phyloP scores from a whole-genome alignment of 2,113 vertebrate species.

The Catharus fuscescens region DNA sequence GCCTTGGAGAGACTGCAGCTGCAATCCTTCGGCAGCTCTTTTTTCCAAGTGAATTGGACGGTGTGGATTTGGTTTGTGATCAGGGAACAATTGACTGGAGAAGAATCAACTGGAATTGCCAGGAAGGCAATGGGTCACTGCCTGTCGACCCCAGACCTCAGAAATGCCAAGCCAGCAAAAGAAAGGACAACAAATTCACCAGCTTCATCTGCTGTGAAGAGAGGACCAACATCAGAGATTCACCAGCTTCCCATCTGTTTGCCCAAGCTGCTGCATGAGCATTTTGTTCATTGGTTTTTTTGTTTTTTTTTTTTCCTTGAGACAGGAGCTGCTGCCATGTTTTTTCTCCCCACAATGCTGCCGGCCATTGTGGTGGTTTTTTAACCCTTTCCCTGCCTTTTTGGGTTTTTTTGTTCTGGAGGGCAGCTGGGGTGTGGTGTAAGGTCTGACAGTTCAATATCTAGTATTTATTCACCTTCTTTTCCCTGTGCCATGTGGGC shows the following conservation, averaged over 20 bases:
- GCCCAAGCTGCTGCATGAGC: neutral
- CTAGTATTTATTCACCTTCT: neutral
- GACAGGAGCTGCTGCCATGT: neutral
- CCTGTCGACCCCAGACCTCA: neutral
- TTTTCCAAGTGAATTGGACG: neutral
- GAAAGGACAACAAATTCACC: neutral
- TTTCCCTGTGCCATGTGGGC: neutral
- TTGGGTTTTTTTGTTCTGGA: neutral
- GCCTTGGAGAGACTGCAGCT: neutral
- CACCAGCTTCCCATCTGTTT: neutral
- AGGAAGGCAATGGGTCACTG: neutral
- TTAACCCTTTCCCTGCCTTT: neutral
- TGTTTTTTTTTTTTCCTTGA: no score
- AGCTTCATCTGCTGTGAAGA: neutral
- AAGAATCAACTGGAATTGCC: accelerated
- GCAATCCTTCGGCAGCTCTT: neutral
- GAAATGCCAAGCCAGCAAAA: neutral
- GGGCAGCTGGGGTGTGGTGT: no score
- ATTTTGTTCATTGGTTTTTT: neutral
- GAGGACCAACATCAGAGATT: neutral
- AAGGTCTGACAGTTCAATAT: neutral
- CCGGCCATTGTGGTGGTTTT: neutral
- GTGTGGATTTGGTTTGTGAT: neutral
- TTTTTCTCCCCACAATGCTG: neutral
- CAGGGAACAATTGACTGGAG: neutral